Conservation (phyloP, 1,140 invertebrate species). For the Chelonus insularis region DNA sequence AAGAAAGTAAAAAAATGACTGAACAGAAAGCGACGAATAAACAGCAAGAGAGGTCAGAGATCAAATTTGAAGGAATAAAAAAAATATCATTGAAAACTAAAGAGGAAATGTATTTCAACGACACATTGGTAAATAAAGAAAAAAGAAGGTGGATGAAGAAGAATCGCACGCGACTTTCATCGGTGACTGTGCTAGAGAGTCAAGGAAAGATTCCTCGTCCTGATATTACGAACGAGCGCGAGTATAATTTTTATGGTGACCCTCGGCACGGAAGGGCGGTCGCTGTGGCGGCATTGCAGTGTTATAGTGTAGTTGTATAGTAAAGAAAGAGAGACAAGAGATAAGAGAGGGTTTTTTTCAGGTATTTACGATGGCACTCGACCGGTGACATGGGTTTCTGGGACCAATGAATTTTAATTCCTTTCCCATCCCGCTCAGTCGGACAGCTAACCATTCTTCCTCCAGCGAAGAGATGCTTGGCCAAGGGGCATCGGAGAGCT, state of each 20-base stretch:
- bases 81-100: background rate
- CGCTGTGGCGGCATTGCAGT: constrained; percentile 14
- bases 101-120: background rate
- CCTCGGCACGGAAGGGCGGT: constrained; percentile 36
- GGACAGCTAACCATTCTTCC: constrained; percentile 22
- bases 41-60: too few species aligned
- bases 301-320: background rate
- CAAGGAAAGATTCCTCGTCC: constrained; percentile 25
- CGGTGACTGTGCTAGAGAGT: background rate
- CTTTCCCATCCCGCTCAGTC: constrained; percentile 34
- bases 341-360: constrained; percentile 33
- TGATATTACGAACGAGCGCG: constrained; percentile 42
- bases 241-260: constrained; percentile 54
- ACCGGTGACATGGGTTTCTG: constrained; percentile 58
- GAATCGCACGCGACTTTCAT: constrained; percentile 20
- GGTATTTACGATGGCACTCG: constrained; percentile 60
- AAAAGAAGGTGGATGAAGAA: constrained; percentile 7
- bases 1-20: too few species aligned
- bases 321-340: constrained; percentile 9
- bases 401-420: constrained; percentile 61
- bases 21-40: too few species aligned
- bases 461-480: constrained; percentile 2
- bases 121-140: background rate
- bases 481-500: constrained; percentile 12
- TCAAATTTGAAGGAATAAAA: background rate